phyloP scores from a whole-genome alignment of 2,113 vertebrate species.

The Lampris megalopsis region DNA sequence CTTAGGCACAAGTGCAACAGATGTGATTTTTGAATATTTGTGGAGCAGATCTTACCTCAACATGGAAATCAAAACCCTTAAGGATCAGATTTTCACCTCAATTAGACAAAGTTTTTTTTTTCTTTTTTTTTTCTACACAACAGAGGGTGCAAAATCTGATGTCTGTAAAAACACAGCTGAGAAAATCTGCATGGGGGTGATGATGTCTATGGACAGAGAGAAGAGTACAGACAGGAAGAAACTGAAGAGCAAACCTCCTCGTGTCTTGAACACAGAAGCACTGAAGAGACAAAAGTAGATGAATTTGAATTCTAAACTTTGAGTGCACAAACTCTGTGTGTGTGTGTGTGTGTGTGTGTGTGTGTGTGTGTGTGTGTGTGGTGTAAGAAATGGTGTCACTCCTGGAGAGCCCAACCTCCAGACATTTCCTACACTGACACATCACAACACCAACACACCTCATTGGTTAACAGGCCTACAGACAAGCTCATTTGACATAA shows the following conservation, averaged over 20 bases:
- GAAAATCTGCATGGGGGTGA: not conserved
- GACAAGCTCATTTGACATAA: slow-evolving; percentile 20
- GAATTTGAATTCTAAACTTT: no score
- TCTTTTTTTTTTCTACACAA: no score
- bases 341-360: no score
- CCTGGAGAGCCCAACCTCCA: slow-evolving; percentile 83
- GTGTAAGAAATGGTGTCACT: slow-evolving; percentile 40
- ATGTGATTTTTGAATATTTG: no score
- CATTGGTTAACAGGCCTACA: slow-evolving; percentile 31
- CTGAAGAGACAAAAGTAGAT: not conserved
- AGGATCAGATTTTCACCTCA: no score
- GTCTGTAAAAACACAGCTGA: not conserved
- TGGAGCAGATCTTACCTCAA: no score
- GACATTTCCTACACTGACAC: slow-evolving; percentile 54
- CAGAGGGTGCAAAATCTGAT: no score
- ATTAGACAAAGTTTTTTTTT: no score
- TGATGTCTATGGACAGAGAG: not conserved
- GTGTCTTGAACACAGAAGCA: not conserved
- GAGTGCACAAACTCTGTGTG: no score
- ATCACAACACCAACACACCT: slow-evolving; percentile 33
- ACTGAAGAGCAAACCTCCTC: not conserved
- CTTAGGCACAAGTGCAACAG: no score
- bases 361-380: slow-evolving; percentile 3
- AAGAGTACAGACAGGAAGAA: not conserved
- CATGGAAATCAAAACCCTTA: no score